Evolutionary conservation across 2,888 invertebrate genomes (phyloP).

Genomic region (Embidobia sp.): DNA sequence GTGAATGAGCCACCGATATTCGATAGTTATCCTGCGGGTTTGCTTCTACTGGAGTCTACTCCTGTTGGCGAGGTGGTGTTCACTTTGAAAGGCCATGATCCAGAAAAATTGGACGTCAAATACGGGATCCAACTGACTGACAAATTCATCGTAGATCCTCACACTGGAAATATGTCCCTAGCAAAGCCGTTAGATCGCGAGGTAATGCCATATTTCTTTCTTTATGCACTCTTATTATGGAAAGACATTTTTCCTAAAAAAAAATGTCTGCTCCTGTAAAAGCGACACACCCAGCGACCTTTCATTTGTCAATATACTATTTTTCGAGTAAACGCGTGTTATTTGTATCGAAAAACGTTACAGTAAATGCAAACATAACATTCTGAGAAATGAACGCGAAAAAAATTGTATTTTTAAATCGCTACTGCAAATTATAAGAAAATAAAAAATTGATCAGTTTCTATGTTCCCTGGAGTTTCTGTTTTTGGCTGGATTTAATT

Average conservation of each 20-base stretch:
- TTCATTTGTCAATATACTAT: no score
- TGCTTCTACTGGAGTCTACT: conserved; percentile 88
- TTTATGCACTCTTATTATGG: neutral
- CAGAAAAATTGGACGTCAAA: conserved; percentile 89
- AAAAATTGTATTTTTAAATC: no score
- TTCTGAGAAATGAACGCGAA: no score
- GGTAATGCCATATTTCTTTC: conserved; percentile 81
- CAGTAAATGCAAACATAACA: no score
- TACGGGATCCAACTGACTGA: conserved; percentile 91
- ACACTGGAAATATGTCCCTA: conserved; percentile 90
- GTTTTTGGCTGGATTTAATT: no score
- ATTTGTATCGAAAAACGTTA: no score
- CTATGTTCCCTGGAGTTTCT: no score
- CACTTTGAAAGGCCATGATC: conserved; percentile 90
- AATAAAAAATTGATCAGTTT: no score
- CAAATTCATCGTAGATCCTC: conserved; percentile 89
- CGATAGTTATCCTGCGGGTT: conserved; percentile 78
- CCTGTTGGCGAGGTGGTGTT: conserved; percentile 91
- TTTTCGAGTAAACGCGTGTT: no score
- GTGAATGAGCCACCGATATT: conserved; percentile 80
- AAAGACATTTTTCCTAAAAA: neutral
- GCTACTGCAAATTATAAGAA: no score
- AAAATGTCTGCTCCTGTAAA: no score
- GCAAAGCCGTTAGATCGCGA: conserved; percentile 92
- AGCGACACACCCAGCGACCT: no score